Conservation (phyloP, 2,113 vertebrate genomes). For the Acanthisitta chloris region DNA sequence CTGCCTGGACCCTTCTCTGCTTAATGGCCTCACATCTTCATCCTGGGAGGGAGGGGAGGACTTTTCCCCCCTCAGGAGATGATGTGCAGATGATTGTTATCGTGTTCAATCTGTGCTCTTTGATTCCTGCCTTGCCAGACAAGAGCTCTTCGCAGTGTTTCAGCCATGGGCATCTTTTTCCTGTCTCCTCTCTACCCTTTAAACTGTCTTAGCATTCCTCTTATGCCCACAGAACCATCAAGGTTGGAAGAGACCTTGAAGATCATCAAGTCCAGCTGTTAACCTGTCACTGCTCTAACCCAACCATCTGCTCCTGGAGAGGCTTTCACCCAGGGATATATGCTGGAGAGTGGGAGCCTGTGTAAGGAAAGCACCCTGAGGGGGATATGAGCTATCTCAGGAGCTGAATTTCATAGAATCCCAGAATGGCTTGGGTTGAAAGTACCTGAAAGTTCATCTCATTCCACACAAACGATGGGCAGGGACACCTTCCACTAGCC, state of each 20-base stretch:
- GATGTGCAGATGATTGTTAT: fast-evolving
- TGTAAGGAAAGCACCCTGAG: fast-evolving
- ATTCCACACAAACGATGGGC: not conserved
- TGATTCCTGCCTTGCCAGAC: not conserved
- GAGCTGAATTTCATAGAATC: not conserved
- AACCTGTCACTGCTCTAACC: too few relatives aligned
- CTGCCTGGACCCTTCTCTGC: not conserved
- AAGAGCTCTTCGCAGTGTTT: not conserved
- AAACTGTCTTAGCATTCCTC: not conserved
- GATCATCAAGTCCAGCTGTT: too few relatives aligned
- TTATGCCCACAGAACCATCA: too few relatives aligned
- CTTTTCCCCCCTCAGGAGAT: not conserved
- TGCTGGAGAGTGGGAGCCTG: not conserved
- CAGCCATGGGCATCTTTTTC: not conserved
- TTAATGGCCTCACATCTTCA: not conserved
- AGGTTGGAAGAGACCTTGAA: too few relatives aligned
- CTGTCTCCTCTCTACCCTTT: too few relatives aligned
- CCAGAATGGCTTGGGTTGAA: not conserved
- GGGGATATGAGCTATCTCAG: not conserved
- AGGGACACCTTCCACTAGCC: not conserved
- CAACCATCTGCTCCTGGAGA: not conserved
- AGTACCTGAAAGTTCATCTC: not conserved
- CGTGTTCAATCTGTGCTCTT: fast-evolving
- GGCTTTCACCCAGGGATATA: fast-evolving
- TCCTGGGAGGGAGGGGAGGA: not conserved